Evolutionary conservation across 2,888 invertebrate genomes (phyloP), one percentile per base, ranked within the genome.

Genomic region (Conistra vaccinii): DNA sequence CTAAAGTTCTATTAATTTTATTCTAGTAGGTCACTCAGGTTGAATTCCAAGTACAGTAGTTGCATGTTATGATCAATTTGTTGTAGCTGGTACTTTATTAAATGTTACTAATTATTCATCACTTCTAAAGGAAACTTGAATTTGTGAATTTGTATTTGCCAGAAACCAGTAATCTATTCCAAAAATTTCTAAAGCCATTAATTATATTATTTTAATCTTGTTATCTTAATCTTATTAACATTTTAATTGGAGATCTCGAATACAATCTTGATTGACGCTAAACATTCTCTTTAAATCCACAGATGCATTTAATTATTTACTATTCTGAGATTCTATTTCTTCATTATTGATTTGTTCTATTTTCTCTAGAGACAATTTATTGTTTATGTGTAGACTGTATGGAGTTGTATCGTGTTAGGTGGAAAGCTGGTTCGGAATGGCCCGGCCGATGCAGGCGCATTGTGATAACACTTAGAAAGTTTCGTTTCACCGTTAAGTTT

Each of bases 391-490:
- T 70, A 39, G 26, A 35, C 35, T 53, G 29, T 51, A 61, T 65
- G 53, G 26, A 58, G 60, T 75, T 80, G 58, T 75, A 39, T 76
- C 48, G 45, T 66, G 61, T 68, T 69, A 73, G 72, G 72, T 83
- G 67, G 78, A 87, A 89, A 87, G 84, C 83, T 77, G 75, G 79
- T 85, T 85, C 57, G 66, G 72, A 73, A 63, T 66, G 69, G 79
- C 35, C 29, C 57, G 61, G 67, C 45, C 73, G 73, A 75, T 75
- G 73, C 78, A 70, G 74, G 70, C 73, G 68, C 63, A 74, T 80
- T 81, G 76, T 90, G 90, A 90, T 91, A 90, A 89, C 87, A 85
- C 89, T 91, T 94, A 94, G 95, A 95, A 95, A 95, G 94, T 93
- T 91, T 87, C 88, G 89, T 94, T 94, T 94, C 93, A 88, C 88